Conservation (phyloP, 1,140 invertebrate genomes). For the Ctenoplectra terminalis region DNA sequence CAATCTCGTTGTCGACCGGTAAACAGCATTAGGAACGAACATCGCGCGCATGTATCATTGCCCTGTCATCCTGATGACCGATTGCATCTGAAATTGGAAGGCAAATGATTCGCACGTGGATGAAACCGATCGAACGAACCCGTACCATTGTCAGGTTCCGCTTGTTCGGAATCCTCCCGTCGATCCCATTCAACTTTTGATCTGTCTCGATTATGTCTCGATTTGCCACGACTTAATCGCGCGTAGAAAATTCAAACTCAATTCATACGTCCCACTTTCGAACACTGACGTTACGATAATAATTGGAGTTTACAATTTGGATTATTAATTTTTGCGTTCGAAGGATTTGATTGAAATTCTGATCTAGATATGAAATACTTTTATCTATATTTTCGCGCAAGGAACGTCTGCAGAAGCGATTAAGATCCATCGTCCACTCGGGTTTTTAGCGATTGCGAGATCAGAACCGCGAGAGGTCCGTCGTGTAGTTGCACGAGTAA, state of each 20-base stretch:
- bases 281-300: no score
- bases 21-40: conserved; percentile 46
- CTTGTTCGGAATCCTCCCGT: neutral
- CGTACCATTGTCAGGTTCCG: neutral
- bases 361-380: neutral
- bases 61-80: conserved; percentile 48
- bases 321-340: no score
- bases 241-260: no score
- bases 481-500: conserved; percentile 35
- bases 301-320: no score
- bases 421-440: conserved; percentile 6
- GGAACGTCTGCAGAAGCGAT: neutral
- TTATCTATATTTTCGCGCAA: no score
- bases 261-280: no score
- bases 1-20: conserved; percentile 29
- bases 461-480: no score
- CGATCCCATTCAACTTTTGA: neutral
- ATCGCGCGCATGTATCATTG: conserved; percentile 34
- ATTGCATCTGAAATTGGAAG: conserved; percentile 46
- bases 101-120: conserved; percentile 8
- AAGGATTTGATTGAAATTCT: no score
- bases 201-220: neutral
- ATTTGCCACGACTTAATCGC: neutral
- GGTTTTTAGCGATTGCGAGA: conserved; percentile 26
- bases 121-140: conserved; percentile 26